A percentile compares a stretch with the other conserved stretches of the same genome.
phyloP scores from a whole-genome alignment of 2,888 invertebrate genomes.

The Petrophora chlorosata region DNA sequence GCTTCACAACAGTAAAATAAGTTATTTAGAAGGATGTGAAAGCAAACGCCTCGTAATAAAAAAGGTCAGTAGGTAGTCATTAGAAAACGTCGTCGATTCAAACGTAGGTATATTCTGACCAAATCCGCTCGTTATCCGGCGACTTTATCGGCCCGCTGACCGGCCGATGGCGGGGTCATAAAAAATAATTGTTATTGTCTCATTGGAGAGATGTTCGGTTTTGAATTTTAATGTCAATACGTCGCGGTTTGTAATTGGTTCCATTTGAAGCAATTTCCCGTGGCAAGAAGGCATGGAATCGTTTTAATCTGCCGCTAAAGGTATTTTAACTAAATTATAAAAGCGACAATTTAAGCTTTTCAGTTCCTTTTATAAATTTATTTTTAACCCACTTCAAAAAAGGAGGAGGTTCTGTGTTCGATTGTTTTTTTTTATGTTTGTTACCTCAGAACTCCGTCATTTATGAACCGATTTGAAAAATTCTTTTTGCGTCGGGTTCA shows the following conservation, averaged over 20 bases:
- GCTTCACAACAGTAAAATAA: neutral
- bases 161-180: slow-evolving; percentile 36
- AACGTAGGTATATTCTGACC: slow-evolving; percentile 7
- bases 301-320: slow-evolving; percentile 8
- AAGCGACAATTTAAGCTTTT: too few relatives aligned
- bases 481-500: too few relatives aligned
- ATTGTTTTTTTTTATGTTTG: too few relatives aligned
- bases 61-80: neutral
- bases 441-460: too few relatives aligned
- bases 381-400: too few relatives aligned
- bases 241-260: slow-evolving; percentile 37
- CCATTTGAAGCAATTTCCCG: slow-evolving; percentile 26
- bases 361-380: too few relatives aligned
- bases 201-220: slow-evolving; percentile 37
- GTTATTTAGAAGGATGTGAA: neutral
- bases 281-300: neutral
- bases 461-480: too few relatives aligned
- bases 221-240: slow-evolving; percentile 36
- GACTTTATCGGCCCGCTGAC: slow-evolving; percentile 12
- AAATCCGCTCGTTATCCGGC: slow-evolving; percentile 13
- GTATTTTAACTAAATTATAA: too few relatives aligned
- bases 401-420: too few relatives aligned
- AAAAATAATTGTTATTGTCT: slow-evolving; percentile 47
- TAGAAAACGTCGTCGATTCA: slow-evolving; percentile 5
- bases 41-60: neutral